Conservation (phyloP, 2,797 vertebrate genomes). For the Chaetodon trifasciatus region DNA sequence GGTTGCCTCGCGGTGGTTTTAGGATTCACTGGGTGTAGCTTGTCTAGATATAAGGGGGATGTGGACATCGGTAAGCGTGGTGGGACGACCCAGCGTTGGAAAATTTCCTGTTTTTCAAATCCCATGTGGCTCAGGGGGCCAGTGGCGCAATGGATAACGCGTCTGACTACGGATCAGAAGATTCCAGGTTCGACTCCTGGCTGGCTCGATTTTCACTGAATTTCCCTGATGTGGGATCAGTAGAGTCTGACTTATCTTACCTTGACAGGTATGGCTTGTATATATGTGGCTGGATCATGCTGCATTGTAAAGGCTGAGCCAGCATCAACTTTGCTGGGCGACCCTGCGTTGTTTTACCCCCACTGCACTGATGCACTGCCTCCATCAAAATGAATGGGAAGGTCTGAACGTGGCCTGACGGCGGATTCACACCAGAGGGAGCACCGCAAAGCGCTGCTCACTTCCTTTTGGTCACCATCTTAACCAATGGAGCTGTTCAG, state of each 20-base stretch:
- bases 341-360: background rate
- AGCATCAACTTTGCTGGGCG: background rate
- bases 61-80: no score
- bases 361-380: background rate
- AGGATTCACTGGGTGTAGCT: no score
- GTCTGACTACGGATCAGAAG: constrained; percentile 82
- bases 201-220: constrained; percentile 60
- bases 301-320: background rate
- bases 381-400: background rate
- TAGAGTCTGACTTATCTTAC: no score
- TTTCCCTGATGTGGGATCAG: no score
- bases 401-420: background rate
- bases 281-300: no score
- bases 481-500: background rate
- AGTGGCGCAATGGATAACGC: constrained; percentile 81
- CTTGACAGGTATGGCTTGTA: no score
- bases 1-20: no score
- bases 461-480: background rate
- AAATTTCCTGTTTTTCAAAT: no score
- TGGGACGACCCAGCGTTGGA: no score
- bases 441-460: no score
- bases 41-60: no score
- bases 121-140: constrained; percentile 16
- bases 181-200: constrained; percentile 82
- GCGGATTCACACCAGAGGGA: no score